Percentiles rank a stretch among this genome's conserved stretches.
phyloP scores from a whole-genome alignment of 2,888 invertebrate genomes.

The Melangyna quadrimaculata region DNA sequence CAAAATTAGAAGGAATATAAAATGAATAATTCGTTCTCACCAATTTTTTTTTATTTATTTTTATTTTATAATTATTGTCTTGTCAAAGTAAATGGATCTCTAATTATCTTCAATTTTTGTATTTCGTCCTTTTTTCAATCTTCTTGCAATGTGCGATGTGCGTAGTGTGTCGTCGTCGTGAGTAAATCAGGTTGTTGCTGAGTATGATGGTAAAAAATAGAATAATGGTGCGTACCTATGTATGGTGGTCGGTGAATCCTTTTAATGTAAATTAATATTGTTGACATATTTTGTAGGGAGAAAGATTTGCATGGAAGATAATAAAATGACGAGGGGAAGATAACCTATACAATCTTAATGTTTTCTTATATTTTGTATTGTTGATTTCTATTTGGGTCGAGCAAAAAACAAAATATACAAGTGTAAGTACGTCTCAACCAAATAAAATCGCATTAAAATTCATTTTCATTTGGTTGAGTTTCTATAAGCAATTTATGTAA shows the following conservation, averaged over 20 bases:
- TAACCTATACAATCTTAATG: neutral
- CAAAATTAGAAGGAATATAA: constrained; percentile 18
- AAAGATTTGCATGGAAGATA: neutral
- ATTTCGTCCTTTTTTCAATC: neutral
- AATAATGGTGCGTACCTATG: neutral
- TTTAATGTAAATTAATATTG: constrained; percentile 2
- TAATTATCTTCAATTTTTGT: constrained; percentile 15
- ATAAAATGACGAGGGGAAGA: neutral
- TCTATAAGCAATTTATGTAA: neutral
- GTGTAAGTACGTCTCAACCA: neutral
- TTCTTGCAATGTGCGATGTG: neutral
- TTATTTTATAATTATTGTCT: constrained; percentile 12
- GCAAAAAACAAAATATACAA: neutral
- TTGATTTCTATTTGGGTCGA: constrained; percentile 19
- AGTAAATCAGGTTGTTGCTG: constrained; percentile 20
- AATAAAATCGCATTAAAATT: constrained; percentile 13
- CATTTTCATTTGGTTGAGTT: neutral
- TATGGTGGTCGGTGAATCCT: neutral
- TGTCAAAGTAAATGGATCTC: constrained; percentile 46
- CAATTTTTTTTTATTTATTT: constrained; percentile 42
- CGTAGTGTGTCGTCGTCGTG: neutral
- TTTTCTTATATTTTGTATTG: neutral
- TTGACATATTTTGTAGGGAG: neutral
- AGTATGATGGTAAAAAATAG: neutral
- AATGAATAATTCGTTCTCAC: constrained; percentile 60